Evolutionary conservation across 2,113 vertebrate species (phyloP).

Genomic region (Etheostoma spectabile): DNA sequence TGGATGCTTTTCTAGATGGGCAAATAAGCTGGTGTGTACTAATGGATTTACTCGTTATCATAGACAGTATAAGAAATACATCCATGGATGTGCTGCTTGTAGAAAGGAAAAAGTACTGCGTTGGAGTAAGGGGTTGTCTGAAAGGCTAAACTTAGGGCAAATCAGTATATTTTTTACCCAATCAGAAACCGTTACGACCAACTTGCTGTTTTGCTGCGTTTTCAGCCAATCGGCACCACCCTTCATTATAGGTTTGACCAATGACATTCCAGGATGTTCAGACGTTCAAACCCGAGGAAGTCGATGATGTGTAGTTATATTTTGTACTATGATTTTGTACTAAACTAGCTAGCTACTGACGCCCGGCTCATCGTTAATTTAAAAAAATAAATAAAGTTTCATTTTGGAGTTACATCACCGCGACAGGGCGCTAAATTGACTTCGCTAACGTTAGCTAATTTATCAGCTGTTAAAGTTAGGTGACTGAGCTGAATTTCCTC

Average conservation of each 20-base stretch:
- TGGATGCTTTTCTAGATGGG: neutral
- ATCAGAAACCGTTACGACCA: constrained; percentile 71
- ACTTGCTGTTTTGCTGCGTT: constrained; percentile 44
- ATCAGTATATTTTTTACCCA: constrained; percentile 30
- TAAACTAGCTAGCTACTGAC: neutral
- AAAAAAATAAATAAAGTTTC: too few relatives aligned
- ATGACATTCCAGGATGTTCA: constrained; percentile 54
- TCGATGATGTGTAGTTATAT: constrained; percentile 49
- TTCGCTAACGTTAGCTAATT: neutral
- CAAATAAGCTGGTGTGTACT: too few relatives aligned
- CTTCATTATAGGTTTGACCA: constrained; percentile 46
- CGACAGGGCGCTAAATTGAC: neutral
- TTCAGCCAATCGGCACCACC: constrained; percentile 59
- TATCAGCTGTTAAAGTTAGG: neutral
- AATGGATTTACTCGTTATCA: too few relatives aligned
- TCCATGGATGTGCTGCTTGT: too few relatives aligned
- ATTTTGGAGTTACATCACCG: rapidly evolving
- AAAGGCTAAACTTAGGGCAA: neutral
- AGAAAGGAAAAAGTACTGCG: neutral
- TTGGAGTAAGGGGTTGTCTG: constrained; percentile 12
- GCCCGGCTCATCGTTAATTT: neutral
- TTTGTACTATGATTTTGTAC: neutral
- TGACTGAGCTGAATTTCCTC: neutral
- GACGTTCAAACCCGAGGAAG: constrained; percentile 43
- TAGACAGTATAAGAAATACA: too few relatives aligned